Conservation (phyloP, 2,113 vertebrate species). For the Isichthys henryi region DNA sequence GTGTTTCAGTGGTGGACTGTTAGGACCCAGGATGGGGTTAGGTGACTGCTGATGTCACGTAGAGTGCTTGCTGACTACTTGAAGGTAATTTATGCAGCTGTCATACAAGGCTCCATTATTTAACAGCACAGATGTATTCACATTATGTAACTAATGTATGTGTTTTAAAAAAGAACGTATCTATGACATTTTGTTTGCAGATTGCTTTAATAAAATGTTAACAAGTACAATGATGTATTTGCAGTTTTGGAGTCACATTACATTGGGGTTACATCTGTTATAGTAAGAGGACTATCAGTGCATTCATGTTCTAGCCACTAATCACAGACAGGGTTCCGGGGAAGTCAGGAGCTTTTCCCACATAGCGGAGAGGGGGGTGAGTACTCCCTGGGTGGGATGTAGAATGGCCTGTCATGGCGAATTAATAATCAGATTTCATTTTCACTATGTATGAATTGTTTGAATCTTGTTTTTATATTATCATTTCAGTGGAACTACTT, state of each 20-base stretch:
- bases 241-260: neutral
- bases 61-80: conserved; percentile 35
- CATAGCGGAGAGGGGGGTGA: neutral
- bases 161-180: conserved; percentile 29
- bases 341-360: no score
- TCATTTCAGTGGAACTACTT: neutral
- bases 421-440: neutral
- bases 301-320: neutral
- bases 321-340: neutral
- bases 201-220: conserved; percentile 54
- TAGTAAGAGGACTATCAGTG: neutral
- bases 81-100: conserved; percentile 46
- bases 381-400: neutral
- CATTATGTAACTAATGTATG: conserved; percentile 27
- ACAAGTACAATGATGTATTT: neutral
- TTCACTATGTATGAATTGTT: neutral
- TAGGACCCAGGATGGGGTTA: neutral
- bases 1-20: neutral
- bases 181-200: conserved; percentile 45
- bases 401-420: neutral
- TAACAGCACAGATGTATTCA: conserved; percentile 21
- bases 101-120: conserved; percentile 36
- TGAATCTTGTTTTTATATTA: neutral
- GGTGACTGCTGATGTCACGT: neutral
- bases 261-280: neutral